phyloP scores from a whole-genome alignment of 2,113 vertebrate species.

The Rutilus rutilus region DNA sequence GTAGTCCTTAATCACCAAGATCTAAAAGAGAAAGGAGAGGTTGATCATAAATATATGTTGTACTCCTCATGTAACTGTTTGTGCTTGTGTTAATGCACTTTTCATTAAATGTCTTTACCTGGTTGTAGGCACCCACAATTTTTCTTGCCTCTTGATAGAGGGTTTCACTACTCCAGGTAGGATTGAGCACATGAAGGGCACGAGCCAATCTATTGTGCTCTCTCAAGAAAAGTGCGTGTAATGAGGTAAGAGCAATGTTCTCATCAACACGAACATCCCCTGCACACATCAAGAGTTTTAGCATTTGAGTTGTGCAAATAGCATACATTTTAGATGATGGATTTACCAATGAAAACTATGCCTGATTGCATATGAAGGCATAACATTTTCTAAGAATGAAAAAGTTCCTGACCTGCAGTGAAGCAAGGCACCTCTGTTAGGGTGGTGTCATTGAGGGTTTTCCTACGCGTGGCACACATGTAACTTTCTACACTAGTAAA shows the following conservation, averaged over 20 bases:
- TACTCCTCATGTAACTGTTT: not conserved
- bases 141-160: constrained; percentile 80
- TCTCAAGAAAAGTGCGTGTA: constrained; percentile 78
- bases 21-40: constrained; percentile 65
- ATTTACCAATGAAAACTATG: not conserved
- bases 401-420: constrained; percentile 69
- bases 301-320: not conserved
- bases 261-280: constrained; percentile 76
- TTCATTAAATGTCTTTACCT: constrained; percentile 63
- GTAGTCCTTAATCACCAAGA: constrained; percentile 87
- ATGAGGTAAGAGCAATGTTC: constrained; percentile 73
- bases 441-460: constrained; percentile 62
- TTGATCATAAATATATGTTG: not conserved
- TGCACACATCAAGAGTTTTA: constrained; percentile 49
- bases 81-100: not conserved
- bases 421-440: constrained; percentile 77
- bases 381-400: not conserved
- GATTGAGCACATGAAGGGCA: constrained; percentile 69
- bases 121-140: constrained; percentile 76
- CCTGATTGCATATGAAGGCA: not conserved
- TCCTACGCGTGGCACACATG: constrained; percentile 69
- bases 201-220: constrained; percentile 81
- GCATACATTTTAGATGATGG: not conserved
- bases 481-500: constrained; percentile 58
- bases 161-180: constrained; percentile 73